Conservation (phyloP, 2,888 invertebrate species). For the Xiphydria camelus region DNA sequence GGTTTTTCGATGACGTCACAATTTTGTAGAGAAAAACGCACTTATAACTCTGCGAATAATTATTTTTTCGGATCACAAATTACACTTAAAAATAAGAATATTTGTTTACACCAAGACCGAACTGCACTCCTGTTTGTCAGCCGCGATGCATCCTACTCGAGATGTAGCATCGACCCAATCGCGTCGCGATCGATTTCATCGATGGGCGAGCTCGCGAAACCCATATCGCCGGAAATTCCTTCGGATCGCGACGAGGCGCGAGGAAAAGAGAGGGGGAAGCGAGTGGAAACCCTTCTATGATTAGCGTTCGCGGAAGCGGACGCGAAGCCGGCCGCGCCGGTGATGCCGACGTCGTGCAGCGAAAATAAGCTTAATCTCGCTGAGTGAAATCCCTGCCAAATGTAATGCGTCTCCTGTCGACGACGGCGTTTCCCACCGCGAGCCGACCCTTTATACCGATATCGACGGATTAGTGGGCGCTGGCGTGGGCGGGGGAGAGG, state of each 20-base stretch:
- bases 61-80: too few species aligned
- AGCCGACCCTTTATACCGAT: constrained; percentile 16
- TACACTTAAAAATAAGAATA: too few species aligned
- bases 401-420: constrained; percentile 49
- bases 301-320: constrained; percentile 24
- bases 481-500: constrained; percentile 20
- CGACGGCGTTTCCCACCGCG: constrained; percentile 18
- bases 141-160: too few species aligned
- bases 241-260: not conserved
- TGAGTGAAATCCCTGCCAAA: constrained; percentile 56
- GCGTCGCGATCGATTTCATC: too few species aligned
- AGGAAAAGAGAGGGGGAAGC: not conserved
- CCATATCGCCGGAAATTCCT: constrained; percentile 20
- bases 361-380: constrained; percentile 56
- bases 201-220: constrained; percentile 13
- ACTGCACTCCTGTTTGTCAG: too few species aligned
- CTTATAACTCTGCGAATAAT: too few species aligned
- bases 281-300: constrained; percentile 27
- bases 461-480: constrained; percentile 45
- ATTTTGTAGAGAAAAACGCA: too few species aligned
- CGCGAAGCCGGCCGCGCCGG: not conserved
- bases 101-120: too few species aligned
- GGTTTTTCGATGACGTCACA: too few species aligned
- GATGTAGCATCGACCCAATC: not conserved
- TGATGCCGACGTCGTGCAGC: constrained; percentile 29